Evolutionary conservation across 2,797 vertebrate genomes (phyloP), one percentile per base, ranked within the genome.

Genomic region (Enteromius trimaculatus): DNA sequence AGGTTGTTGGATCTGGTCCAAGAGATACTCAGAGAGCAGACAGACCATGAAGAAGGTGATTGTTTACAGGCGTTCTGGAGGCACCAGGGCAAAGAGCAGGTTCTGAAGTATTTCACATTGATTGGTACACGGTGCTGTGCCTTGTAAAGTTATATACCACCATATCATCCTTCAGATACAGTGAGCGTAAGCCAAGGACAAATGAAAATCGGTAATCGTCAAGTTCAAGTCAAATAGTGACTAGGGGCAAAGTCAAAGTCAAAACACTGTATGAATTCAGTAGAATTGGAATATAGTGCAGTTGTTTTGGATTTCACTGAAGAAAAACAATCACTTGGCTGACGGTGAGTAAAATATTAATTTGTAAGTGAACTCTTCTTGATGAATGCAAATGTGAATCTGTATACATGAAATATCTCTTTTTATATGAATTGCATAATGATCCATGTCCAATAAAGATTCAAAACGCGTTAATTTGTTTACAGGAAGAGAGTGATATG

Each of bases 1-100:
- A 69, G 37, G 37, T 37, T 66, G 6, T 23, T 68, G 64, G 78
- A 68, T 83, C 13, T 60, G 51, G 75, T 62, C 53, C 81, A 82
- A 23, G 72, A 49, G 74, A 78, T 29, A 70, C 39, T 62, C 37
- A 74, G 37, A 83, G 21, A 77, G 29, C 65, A 78, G 75, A 62
- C 68, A 62, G 75, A 37, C 19, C 77, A 74, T 82, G 62, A 82
- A 80, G 51, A 62, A 55, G 37, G 62, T 80, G 77, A 84, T 86
- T 81, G 66, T 86, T 86, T 83, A 79, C 83, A 87, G 77, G 70
- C 74, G 44, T 75, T 65, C n/a, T 65, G 31, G 62, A 82, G 44
- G 64, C 26, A 70, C 49, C 44, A 44, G 26, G 37, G 16, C 39
- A 55, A 6, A 34, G 37, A 77, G 74, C 6, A 44, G 31, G 81